Percentiles rank a stretch among this genome's conserved stretches.
These are phyloP conservation scores for Pseudomyrmex gracilis DNA, from an alignment of 1,140 invertebrate genomes.

Conservation along the genomic window DNA sequence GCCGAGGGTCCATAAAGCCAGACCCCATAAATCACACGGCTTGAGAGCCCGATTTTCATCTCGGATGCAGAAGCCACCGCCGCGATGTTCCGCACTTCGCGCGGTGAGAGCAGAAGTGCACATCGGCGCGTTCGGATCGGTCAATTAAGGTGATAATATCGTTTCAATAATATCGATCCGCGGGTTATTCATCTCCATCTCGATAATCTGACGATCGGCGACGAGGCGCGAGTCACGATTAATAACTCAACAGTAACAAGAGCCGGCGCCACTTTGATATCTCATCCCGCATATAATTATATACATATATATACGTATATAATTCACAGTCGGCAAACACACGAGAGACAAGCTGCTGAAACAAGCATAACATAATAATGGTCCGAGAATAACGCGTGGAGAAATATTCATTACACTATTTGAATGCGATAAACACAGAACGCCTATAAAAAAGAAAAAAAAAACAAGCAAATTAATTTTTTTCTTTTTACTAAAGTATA, in stretches of 20 bases:
- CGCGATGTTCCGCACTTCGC: slow-evolving; percentile 20
- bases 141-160: slow-evolving; percentile 54
- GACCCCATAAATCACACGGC: slow-evolving; percentile 58
- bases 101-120: not conserved
- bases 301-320: not conserved
- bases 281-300: slow-evolving; percentile 22
- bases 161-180: slow-evolving; percentile 53
- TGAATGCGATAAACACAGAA: not conserved
- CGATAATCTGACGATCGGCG: slow-evolving; percentile 41
- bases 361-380: not conserved
- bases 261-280: slow-evolving; percentile 4
- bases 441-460: not conserved
- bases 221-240: slow-evolving; percentile 31
- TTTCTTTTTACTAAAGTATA: not conserved
- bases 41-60: slow-evolving; percentile 39
- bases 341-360: not conserved
- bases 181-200: slow-evolving; percentile 34
- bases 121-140: slow-evolving; percentile 17
- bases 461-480: not conserved
- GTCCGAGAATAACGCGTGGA: not conserved
- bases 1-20: slow-evolving; percentile 27
- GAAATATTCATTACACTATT: not conserved
- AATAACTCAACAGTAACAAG: slow-evolving; percentile 36
- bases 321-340: not conserved
- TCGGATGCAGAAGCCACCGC: slow-evolving; percentile 4